These are phyloP conservation scores for Magallana ariakensis DNA, from an alignment of 1,140 invertebrate genomes.

Conservation along the genomic window DNA sequence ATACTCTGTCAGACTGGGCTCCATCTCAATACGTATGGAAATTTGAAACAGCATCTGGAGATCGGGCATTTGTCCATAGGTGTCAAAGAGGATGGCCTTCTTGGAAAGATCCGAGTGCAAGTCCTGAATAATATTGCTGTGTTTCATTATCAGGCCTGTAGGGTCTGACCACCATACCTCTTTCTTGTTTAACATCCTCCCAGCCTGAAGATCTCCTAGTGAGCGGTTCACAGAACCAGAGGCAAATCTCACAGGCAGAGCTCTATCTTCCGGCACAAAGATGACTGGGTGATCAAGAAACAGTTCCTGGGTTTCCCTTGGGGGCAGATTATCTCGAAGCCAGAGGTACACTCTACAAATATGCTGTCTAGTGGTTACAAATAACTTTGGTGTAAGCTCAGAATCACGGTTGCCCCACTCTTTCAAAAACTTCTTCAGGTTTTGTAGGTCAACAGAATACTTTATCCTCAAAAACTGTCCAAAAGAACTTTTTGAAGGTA, in stretches of 20 bases:
- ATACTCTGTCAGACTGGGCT: constrained; percentile 67
- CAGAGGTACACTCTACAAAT: constrained; percentile 69
- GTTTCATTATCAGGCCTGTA: constrained; percentile 70
- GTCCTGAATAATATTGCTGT: constrained; percentile 62
- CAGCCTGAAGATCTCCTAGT: constrained; percentile 56
- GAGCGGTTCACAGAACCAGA: background rate
- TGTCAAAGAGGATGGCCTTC: constrained; percentile 55
- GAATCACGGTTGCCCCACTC: constrained; percentile 64
- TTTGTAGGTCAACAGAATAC: constrained; percentile 49
- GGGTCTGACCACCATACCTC: constrained; percentile 76
- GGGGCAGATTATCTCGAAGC: constrained; percentile 64
- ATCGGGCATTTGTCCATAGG: constrained; percentile 47
- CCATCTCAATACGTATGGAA: constrained; percentile 53
- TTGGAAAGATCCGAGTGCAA: constrained; percentile 67
- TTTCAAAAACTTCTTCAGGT: constrained; percentile 64
- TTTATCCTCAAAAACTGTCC: constrained; percentile 68
- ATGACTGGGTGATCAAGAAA: constrained; percentile 72
- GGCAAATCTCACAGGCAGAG: background rate
- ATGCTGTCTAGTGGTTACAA: constrained; percentile 67
- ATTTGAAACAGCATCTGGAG: constrained; percentile 61
- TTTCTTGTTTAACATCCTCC: constrained; percentile 67
- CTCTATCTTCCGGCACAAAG: constrained; percentile 68
- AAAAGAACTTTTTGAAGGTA: constrained; percentile 60
- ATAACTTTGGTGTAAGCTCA: constrained; percentile 56
- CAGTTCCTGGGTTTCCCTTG: constrained; percentile 70